phyloP scores from a whole-genome alignment of 2,888 invertebrate species.

The Tetramorium bicarinatum region DNA sequence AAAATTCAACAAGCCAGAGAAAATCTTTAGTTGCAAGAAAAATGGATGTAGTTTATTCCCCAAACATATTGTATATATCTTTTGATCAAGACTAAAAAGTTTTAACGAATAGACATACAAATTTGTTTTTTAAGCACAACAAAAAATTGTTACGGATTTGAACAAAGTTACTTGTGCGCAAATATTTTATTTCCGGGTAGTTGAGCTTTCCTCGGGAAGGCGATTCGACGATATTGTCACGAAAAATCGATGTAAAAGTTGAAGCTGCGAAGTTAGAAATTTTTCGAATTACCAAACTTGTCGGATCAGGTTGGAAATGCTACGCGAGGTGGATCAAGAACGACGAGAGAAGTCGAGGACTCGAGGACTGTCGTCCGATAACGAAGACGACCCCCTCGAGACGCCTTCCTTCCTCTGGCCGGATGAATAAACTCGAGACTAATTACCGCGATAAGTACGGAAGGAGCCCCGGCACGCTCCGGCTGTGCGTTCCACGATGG shows the following conservation, averaged over 20 bases:
- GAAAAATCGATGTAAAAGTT: not conserved
- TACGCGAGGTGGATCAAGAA: not conserved
- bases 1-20: not conserved
- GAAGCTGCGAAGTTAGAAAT: not conserved
- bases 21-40: not conserved
- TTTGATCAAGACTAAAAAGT: not conserved
- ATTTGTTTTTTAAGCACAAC: not conserved
- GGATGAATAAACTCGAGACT: slow-evolving; percentile 60
- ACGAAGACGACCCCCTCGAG: slow-evolving; percentile 53
- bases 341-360: slow-evolving; percentile 51
- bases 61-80: not conserved
- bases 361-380: slow-evolving; percentile 55
- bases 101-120: not conserved
- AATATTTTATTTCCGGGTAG: not conserved
- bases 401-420: slow-evolving; percentile 15
- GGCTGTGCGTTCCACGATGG: slow-evolving; percentile 22
- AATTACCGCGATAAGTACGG: slow-evolving; percentile 61
- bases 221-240: not conserved
- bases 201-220: not conserved
- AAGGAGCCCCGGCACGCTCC: slow-evolving; percentile 41
- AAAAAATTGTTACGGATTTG: not conserved
- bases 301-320: not conserved
- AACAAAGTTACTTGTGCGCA: not conserved
- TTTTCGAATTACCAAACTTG: not conserved
- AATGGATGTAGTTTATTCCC: not conserved